These are phyloP conservation scores for Mormyrus lacerda DNA, from an alignment of 2,113 vertebrate species.

Conservation along the genomic window DNA sequence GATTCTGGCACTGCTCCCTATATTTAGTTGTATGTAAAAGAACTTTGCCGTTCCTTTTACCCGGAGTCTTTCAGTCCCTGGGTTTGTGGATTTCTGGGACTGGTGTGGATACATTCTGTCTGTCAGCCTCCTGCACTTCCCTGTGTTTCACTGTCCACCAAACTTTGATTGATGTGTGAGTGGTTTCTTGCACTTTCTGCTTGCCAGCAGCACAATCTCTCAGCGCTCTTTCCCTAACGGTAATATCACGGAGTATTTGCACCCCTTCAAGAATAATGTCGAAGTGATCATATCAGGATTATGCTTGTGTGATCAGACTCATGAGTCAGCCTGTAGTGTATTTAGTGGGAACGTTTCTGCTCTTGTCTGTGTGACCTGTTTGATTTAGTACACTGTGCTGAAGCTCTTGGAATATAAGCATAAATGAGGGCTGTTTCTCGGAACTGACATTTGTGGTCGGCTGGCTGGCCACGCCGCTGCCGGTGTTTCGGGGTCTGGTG, in stretches of 20 bases:
- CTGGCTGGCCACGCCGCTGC: not conserved
- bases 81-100: not conserved
- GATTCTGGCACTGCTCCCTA: not conserved
- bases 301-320: not conserved
- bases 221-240: not conserved
- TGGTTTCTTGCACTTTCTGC: not conserved
- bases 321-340: not conserved
- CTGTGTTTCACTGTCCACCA: not conserved
- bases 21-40: not conserved
- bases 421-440: not conserved
- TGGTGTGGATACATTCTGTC: not conserved
- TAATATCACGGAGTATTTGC: not conserved
- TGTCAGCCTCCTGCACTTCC: not conserved
- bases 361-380: not conserved
- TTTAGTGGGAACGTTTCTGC: not conserved
- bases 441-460: not conserved
- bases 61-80: not conserved
- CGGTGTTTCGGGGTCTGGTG: not conserved
- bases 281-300: not conserved
- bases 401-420: not conserved
- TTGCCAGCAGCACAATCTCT: not conserved
- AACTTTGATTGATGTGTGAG: not conserved
- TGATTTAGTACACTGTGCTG: not conserved
- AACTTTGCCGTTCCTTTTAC: not conserved
- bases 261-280: not conserved